Conservation (phyloP, 2,113 vertebrate species). For the Ardeotis arabs region DNA sequence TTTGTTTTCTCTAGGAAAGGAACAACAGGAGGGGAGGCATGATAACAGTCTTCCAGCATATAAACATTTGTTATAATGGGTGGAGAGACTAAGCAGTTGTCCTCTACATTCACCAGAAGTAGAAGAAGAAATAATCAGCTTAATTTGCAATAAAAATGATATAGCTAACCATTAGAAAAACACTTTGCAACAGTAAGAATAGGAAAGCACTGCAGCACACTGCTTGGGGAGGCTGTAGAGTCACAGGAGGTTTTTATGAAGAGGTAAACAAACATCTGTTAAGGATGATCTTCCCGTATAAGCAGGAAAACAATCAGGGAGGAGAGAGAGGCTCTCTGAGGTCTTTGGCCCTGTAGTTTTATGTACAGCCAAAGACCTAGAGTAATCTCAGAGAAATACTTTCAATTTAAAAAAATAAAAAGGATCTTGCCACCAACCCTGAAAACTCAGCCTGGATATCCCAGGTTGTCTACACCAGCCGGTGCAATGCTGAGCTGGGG, state of each 20-base stretch:
- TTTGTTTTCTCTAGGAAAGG: conserved; percentile 46
- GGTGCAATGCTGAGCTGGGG: neutral
- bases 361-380: neutral
- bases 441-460: neutral
- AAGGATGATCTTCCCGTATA: conserved; percentile 19
- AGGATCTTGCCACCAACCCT: neutral
- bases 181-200: conserved; percentile 30
- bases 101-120: conserved; percentile 21
- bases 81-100: conserved; percentile 42
- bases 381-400: neutral
- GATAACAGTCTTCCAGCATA: conserved; percentile 43
- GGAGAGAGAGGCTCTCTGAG: neutral
- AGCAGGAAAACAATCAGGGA: neutral
- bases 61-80: conserved; percentile 50
- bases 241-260: conserved; percentile 56
- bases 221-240: conserved; percentile 46
- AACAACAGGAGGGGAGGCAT: conserved; percentile 38
- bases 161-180: conserved; percentile 55
- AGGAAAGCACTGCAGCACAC: conserved; percentile 16
- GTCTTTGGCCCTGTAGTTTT: neutral
- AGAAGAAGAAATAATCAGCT: conserved; percentile 55
- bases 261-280: conserved; percentile 70
- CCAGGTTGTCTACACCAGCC: rapidly evolving
- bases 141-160: conserved; percentile 70
- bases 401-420: neutral